Conservation (phyloP, 2,797 vertebrate genomes). For the Neosilurus hyrtlii region DNA sequence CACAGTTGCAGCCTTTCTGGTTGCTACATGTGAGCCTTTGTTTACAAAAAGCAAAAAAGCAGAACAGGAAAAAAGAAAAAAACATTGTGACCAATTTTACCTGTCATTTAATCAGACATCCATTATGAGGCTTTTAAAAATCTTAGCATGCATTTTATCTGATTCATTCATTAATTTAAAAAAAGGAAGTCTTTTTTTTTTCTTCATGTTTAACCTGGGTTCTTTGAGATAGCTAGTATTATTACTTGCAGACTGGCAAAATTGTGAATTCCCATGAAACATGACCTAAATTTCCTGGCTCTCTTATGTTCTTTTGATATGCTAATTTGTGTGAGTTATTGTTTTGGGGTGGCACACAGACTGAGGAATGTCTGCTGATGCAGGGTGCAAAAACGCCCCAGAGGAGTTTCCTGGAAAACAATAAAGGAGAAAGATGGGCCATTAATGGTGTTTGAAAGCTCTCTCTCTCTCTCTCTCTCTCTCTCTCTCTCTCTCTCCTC, state of each 20-base stretch:
- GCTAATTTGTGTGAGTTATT: conserved; percentile 62
- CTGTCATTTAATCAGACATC: neutral
- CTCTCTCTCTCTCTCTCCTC: neutral
- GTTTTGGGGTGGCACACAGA: conserved; percentile 64
- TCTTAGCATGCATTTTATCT: conserved; percentile 10
- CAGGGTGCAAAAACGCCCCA: conserved; percentile 65
- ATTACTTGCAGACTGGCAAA: conserved; percentile 33
- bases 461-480: conserved; percentile 19
- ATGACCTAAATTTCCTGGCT: conserved; percentile 54
- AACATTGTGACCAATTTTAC: too few species aligned
- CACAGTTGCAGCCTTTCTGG: too few species aligned
- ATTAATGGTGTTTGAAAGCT: conserved; percentile 69
- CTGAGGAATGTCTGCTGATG: conserved; percentile 68
- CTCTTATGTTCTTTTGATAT: conserved; percentile 53
- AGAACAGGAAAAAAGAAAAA: too few species aligned
- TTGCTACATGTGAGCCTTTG: too few species aligned
- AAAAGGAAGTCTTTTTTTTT: too few species aligned
- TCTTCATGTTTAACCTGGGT: conserved; percentile 37
- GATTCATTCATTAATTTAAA: neutral
- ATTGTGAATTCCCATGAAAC: conserved; percentile 48
- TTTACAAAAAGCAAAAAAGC: too few species aligned
- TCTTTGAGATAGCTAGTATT: conserved; percentile 32
- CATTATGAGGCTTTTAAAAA: neutral
- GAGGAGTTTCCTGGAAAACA: conserved; percentile 71
- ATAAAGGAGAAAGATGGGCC: conserved; percentile 69